phyloP scores from a whole-genome alignment of 2,888 invertebrate genomes.

The Sclerodermus sp. region DNA sequence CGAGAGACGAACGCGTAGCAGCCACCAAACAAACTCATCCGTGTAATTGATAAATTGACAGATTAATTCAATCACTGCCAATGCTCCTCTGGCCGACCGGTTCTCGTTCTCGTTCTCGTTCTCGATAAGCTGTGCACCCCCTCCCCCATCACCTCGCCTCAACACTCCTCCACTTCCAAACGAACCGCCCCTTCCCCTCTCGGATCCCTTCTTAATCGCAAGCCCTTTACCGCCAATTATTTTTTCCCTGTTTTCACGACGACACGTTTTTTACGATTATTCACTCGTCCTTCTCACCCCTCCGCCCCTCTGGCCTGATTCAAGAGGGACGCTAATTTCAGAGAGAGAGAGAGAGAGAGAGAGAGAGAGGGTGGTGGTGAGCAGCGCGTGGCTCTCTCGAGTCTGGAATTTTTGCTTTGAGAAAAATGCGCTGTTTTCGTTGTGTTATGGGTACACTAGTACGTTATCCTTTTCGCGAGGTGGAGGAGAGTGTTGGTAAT shows the following conservation, averaged over 20 bases:
- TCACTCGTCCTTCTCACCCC: no score
- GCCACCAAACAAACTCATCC: conserved; percentile 56
- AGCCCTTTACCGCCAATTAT: no score
- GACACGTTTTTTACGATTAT: no score
- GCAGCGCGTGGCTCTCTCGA: no score
- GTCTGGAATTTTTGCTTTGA: neutral
- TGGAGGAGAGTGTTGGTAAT: no score
- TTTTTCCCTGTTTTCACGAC: no score
- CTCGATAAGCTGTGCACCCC: no score
- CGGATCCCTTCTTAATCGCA: no score
- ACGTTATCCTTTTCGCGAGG: no score
- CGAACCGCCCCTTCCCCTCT: conserved; percentile 24
- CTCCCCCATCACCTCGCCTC: neutral
- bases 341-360: neutral
- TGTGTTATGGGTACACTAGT: no score
- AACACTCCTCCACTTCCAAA: neutral
- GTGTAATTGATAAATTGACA: conserved; percentile 57
- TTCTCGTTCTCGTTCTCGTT: conserved; percentile 19
- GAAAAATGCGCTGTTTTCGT: no score
- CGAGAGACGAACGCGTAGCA: conserved; percentile 33
- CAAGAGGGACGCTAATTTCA: neutral
- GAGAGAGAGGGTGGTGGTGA: conserved; percentile 7
- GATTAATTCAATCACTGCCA: conserved; percentile 55
- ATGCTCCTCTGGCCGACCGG: conserved; percentile 28
- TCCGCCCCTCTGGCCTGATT: no score